These are phyloP conservation scores for Ochlodes sylvanus DNA, from an alignment of 2,888 invertebrate genomes.

Conservation along the genomic window DNA sequence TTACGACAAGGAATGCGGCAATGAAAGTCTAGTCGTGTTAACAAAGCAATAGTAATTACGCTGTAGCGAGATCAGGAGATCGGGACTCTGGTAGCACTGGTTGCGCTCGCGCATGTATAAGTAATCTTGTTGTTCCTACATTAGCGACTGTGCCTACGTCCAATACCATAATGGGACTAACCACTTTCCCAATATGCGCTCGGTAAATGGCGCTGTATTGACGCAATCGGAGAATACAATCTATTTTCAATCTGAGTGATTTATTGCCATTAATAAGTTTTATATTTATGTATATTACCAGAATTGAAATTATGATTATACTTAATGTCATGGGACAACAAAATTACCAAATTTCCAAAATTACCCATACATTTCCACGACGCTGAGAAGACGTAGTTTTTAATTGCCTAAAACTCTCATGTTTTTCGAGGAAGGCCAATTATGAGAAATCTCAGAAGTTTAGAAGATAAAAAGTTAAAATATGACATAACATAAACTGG, in stretches of 20 bases:
- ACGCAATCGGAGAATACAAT: slow-evolving; percentile 14
- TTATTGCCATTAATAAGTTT: not conserved
- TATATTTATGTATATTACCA: not conserved
- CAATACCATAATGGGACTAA: slow-evolving; percentile 54
- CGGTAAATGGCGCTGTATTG: slow-evolving; percentile 14
- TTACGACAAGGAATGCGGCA: slow-evolving; percentile 63
- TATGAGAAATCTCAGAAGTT: too few relatives aligned
- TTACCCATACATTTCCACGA: too few relatives aligned
- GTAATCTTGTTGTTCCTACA: slow-evolving; percentile 39
- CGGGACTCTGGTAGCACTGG: slow-evolving; percentile 46
- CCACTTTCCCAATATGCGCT: slow-evolving; percentile 38
- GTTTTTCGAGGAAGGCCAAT: too few relatives aligned
- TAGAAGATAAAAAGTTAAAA: too few relatives aligned
- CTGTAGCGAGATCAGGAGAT: slow-evolving; percentile 28
- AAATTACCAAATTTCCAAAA: too few relatives aligned
- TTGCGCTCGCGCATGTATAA: slow-evolving; percentile 51
- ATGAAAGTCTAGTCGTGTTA: slow-evolving; percentile 53
- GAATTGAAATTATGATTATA: not conserved
- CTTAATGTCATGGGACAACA: too few relatives aligned
- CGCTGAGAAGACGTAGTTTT: too few relatives aligned
- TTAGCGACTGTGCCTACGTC: slow-evolving; percentile 47
- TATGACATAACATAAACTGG: not conserved
- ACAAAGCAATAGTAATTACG: slow-evolving; percentile 33
- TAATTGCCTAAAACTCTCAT: too few relatives aligned
- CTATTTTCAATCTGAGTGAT: slow-evolving; percentile 1